Evolutionary conservation across 2,797 vertebrate genomes (phyloP).

Genomic region (Cheracebus regulus): DNA sequence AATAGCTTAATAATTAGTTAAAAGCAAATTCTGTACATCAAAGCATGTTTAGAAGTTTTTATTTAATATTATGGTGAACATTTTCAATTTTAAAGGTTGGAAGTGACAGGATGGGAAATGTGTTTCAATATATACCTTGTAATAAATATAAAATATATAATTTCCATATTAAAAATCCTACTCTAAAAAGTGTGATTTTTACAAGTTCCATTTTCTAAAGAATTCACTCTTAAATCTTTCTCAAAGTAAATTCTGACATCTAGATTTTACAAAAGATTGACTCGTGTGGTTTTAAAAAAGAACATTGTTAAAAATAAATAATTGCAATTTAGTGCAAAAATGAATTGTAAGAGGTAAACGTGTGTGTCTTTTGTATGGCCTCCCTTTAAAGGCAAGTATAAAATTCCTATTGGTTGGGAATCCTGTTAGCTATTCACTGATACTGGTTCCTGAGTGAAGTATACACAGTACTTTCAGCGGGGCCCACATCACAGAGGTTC

Average conservation of each 20-base stretch:
- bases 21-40: constrained; percentile 21
- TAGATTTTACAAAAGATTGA: background rate
- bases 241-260: background rate
- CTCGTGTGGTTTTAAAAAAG: background rate
- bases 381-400: background rate
- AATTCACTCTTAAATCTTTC: constrained; percentile 6
- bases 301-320: background rate
- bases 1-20: constrained; percentile 7
- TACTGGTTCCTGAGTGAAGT: background rate
- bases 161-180: background rate
- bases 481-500: background rate
- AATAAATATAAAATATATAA: background rate
- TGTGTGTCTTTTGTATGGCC: background rate
- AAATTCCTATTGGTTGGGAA: background rate
- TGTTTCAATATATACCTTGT: background rate
- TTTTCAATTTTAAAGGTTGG: constrained; percentile 43
- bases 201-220: background rate
- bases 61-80: background rate
- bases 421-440: background rate
- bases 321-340: background rate
- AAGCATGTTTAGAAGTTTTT: constrained; percentile 32
- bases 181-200: background rate
- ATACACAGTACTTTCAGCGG: background rate
- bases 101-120: background rate
- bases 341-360: background rate